A percentile compares a stretch with the other conserved stretches of the same genome.
Evolutionary conservation across 2,888 invertebrate species (phyloP).

Genomic region (Branchipolynoe longqiensis): DNA sequence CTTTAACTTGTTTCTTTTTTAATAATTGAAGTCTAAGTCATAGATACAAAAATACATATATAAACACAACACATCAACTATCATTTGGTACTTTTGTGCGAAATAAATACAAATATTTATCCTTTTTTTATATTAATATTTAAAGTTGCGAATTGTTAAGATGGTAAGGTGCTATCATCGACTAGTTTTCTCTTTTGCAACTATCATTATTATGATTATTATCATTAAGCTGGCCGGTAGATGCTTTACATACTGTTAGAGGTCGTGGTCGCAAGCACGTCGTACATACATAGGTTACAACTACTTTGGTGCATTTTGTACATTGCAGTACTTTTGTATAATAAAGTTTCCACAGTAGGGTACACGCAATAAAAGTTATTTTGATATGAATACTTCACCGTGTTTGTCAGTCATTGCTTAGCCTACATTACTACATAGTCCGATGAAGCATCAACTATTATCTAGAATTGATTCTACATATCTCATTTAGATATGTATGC

Average conservation of each 20-base stretch:
- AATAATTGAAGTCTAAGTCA: background rate
- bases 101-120: no score
- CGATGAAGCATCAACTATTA: no score
- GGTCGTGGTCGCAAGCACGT: background rate
- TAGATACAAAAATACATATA: background rate
- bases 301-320: conserved; percentile 47
- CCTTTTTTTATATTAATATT: no score
- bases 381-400: conserved; percentile 55
- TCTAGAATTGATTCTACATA: no score
- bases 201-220: no score
- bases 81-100: no score
- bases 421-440: no score
- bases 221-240: background rate
- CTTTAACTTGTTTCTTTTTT: no score
- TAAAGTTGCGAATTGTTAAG: no score
- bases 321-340: conserved; percentile 55
- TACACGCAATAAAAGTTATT: conserved; percentile 56
- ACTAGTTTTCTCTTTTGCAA: conserved; percentile 1
- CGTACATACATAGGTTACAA: conserved; percentile 32
- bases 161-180: conserved; percentile 28
- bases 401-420: no score
- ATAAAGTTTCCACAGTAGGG: conserved; percentile 55
- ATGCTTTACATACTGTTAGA: background rate
- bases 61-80: no score
- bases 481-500: no score